Base-by-base conservation (phyloP, 2,113 vertebrate species). In the Cariama cristata region DNA sequence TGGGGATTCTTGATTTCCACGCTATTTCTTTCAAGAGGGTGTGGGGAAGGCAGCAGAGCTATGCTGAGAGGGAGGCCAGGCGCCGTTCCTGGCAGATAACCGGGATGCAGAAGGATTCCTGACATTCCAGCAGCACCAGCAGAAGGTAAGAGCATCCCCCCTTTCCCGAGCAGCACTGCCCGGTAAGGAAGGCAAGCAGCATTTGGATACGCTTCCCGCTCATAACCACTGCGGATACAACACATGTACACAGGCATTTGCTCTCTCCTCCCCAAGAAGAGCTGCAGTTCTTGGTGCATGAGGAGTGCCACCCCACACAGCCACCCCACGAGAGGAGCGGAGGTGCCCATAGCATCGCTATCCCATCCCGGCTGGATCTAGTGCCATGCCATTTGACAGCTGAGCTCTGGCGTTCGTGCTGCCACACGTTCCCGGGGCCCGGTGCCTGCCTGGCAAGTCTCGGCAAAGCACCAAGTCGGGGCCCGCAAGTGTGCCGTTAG, bases 81-180 rank as follows among this genome's bases (percentile, higher is more conserved):
- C 47, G 5, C 63, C 14, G 0, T 23, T 60, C 92, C 64, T 5
- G 44, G 77, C 38, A 38, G 38, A 38, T 38, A 95, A 82, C 76
- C 0, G 6, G 69, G 77, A 64, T 62, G 87, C 17, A 2, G 66
- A 75, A 95, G 82, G 86, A 98, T 96, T 98, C 93, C 93, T 94
- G 82, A 82, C 94, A 97, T 97, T 98, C 96, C 96, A 96, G 55
- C 3, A 1, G 66, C 80, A 94, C 35, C 69, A 92, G 44, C 62
- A 88, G 82, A 93, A 86, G 76, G 82, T 60, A 81, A 82, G 58
- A 91, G 73, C 40, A 59, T 58, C 28, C 64, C 33, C 79, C 22
- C 55, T 35, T 75, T 84, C 42, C 89, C 4, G 4, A 88, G 67
- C 28, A 67, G 86, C 77, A 56, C 40, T 45, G 68, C 75, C 63